Percentiles rank a stretch among this genome's conserved stretches.
These are phyloP conservation scores for Maccullochella peelii DNA, from an alignment of 2,113 vertebrate species.

Conservation along the genomic window DNA sequence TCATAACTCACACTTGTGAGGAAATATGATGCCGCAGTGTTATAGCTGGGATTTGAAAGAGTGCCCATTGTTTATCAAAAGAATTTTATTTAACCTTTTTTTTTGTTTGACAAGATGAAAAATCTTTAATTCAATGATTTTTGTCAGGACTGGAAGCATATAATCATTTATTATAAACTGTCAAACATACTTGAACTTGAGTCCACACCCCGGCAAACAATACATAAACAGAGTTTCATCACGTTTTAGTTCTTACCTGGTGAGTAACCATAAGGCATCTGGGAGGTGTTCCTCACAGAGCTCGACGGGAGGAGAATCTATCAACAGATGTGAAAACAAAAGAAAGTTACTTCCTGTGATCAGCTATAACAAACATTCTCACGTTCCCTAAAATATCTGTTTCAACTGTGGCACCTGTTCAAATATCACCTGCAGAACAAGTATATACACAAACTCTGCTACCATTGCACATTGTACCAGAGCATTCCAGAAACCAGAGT, in stretches of 20 bases:
- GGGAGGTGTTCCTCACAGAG: constrained; percentile 42
- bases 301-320: constrained; percentile 72
- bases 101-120: neutral
- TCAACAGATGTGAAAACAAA: constrained; percentile 67
- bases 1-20: constrained; percentile 38
- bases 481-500: constrained; percentile 69
- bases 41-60: constrained; percentile 28
- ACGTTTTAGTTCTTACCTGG: constrained; percentile 78
- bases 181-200: neutral
- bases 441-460: constrained; percentile 34
- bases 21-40: constrained; percentile 37
- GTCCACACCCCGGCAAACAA: neutral
- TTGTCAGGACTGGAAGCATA: neutral
- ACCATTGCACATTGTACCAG: constrained; percentile 23
- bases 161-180: neutral
- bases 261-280: constrained; percentile 77
- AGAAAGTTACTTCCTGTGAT: constrained; percentile 61
- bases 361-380: constrained; percentile 57
- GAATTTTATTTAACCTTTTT: neutral
- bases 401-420: constrained; percentile 59
- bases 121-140: neutral
- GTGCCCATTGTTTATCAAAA: constrained; percentile 19
- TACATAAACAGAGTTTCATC: constrained; percentile 32
- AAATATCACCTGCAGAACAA: constrained; percentile 60
- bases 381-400: constrained; percentile 32